Conservation (phyloP, 2,797 vertebrate genomes). For the Gymnocypris eckloni region DNA sequence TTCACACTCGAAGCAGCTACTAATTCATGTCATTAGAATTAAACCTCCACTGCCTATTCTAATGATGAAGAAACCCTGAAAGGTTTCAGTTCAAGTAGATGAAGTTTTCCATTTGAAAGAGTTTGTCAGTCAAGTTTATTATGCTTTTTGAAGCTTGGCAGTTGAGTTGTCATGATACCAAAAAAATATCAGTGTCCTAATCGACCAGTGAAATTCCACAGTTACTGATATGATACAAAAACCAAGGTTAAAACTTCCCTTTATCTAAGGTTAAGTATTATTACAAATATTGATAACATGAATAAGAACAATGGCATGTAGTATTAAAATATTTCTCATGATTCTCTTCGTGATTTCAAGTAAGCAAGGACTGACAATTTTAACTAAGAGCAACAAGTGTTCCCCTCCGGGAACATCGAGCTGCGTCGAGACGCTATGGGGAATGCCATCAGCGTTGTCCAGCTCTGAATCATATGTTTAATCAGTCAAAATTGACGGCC, state of each 20-base stretch:
- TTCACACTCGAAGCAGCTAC: slow-evolving; percentile 1
- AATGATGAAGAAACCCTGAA: background rate
- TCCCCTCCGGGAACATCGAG: no score
- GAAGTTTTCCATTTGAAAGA: background rate
- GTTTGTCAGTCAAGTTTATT: background rate
- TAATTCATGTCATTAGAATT: slow-evolving; percentile 11
- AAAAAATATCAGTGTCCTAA: background rate
- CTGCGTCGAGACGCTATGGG: no score
- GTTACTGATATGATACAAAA: background rate
- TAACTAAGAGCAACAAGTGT: background rate
- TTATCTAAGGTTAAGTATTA: background rate
- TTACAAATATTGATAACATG: background rate
- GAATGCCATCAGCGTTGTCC: no score
- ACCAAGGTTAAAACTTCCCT: background rate
- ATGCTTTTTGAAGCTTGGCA: background rate
- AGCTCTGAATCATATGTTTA: no score
- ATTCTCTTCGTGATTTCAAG: background rate
- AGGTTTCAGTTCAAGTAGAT: background rate
- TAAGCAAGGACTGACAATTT: background rate
- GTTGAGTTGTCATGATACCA: background rate
- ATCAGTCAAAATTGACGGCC: no score
- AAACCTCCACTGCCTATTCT: background rate
- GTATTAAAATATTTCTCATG: background rate
- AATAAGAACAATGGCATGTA: background rate
- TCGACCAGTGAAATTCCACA: background rate